These are phyloP conservation scores for Gortyna flavago DNA, from an alignment of 2,888 invertebrate species.

Conservation along the genomic window DNA sequence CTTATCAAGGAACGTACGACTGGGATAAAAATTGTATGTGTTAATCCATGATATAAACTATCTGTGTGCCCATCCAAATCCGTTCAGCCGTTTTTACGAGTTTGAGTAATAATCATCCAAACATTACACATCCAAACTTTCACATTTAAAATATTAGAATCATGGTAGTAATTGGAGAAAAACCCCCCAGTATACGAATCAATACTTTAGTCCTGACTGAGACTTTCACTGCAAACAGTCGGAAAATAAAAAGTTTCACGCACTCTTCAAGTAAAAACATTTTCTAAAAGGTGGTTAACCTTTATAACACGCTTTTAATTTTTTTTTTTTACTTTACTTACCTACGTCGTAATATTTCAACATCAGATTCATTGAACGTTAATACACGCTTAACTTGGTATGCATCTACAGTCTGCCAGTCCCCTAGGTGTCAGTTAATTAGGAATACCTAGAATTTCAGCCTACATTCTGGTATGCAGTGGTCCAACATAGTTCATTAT, in stretches of 20 bases:
- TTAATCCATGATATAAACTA: background rate
- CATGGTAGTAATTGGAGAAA: background rate
- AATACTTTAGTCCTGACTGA: background rate
- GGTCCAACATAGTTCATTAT: constrained; percentile 3
- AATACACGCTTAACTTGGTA: background rate
- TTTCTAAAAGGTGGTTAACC: too few species aligned
- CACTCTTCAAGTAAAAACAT: background rate
- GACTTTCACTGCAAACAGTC: background rate
- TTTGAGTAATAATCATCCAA: background rate
- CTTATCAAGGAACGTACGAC: background rate
- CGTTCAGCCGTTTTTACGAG: background rate
- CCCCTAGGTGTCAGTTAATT: constrained; percentile 16
- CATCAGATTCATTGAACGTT: background rate
- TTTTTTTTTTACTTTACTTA: background rate
- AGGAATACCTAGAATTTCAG: constrained; percentile 33
- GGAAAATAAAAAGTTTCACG: background rate
- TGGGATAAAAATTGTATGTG: background rate
- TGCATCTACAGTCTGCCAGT: background rate
- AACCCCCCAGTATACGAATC: background rate
- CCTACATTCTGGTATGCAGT: constrained; percentile 21
- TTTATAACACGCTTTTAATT: background rate
- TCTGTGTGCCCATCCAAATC: background rate
- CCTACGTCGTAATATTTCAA: background rate
- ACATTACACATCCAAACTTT: background rate
- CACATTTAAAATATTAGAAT: background rate